These are phyloP conservation scores for Crematogaster levior DNA, from an alignment of 2,888 invertebrate genomes.

Conservation along the genomic window DNA sequence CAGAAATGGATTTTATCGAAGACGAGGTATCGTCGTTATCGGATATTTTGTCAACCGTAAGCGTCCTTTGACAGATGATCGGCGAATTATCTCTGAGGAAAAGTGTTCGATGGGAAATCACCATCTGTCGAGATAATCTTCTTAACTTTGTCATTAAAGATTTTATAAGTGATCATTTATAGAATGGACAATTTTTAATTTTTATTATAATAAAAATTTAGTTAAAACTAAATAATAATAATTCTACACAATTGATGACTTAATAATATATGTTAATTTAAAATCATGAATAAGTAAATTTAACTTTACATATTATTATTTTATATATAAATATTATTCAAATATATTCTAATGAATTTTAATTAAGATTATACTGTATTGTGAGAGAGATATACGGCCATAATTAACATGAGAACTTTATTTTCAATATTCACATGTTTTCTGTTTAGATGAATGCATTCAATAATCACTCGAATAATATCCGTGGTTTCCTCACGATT, in stretches of 20 bases:
- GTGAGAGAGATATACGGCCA: too few species aligned
- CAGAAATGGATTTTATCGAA: conserved; percentile 27
- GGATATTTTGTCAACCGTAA: conserved; percentile 23
- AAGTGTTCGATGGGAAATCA: conserved; percentile 17
- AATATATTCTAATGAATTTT: background rate
- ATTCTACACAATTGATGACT: background rate
- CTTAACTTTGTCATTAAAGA: background rate
- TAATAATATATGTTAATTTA: background rate
- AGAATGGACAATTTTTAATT: background rate
- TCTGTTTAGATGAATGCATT: background rate
- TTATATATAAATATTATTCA: background rate
- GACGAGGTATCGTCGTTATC: conserved; percentile 5
- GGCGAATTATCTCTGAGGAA: conserved; percentile 4
- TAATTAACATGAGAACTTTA: background rate
- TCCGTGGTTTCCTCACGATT: background rate
- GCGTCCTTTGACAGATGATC: background rate
- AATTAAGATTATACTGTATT: background rate
- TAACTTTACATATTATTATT: background rate
- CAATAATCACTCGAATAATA: background rate
- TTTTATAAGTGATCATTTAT: background rate
- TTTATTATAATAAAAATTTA: background rate
- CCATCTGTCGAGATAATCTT: conserved; percentile 16
- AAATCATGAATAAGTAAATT: background rate
- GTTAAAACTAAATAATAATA: background rate
- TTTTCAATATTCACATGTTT: background rate